These are phyloP conservation scores for Agelastica alni DNA, from an alignment of 2,888 invertebrate species.

Conservation along the genomic window DNA sequence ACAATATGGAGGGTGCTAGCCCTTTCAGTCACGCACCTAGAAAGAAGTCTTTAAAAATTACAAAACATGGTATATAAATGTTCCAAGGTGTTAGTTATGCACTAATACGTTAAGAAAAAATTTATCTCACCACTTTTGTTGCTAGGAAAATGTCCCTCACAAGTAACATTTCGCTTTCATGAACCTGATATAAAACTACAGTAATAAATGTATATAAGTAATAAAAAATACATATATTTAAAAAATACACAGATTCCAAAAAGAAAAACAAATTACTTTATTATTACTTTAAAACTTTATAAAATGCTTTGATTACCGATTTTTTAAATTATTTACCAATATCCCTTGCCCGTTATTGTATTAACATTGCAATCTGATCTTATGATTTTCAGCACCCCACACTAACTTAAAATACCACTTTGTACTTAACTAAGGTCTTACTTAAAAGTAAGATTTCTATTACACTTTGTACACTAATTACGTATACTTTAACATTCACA, in stretches of 20 bases:
- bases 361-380: no score
- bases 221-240: not conserved
- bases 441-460: no score
- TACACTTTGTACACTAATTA: no score
- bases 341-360: no score
- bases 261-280: not conserved
- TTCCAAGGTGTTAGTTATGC: not conserved
- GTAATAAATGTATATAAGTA: not conserved
- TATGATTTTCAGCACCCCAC: no score
- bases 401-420: no score
- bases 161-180: not conserved
- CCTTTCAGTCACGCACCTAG: not conserved
- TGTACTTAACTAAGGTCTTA: no score
- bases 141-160: not conserved
- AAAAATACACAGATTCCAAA: not conserved
- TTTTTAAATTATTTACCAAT: no score
- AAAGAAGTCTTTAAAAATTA: not conserved
- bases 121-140: not conserved
- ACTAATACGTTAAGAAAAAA: not conserved
- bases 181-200: not conserved
- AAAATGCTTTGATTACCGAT: no score
- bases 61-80: not conserved
- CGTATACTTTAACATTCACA: no score
- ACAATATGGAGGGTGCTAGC: no score
- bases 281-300: no score